Conservation (phyloP, 2,888 invertebrate species). For the Stenolophus ochropezus region DNA sequence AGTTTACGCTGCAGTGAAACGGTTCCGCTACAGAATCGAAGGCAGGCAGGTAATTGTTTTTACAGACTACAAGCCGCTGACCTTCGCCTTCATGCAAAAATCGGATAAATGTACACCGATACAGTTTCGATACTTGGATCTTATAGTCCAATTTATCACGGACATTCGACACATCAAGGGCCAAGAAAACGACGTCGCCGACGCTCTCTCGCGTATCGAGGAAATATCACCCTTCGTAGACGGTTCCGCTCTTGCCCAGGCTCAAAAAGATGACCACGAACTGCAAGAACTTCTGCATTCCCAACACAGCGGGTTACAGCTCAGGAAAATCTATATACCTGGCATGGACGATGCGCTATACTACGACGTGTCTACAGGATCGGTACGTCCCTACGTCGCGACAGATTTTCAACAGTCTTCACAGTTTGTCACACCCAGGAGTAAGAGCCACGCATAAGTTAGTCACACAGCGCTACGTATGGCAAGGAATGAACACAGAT, state of each 20-base stretch:
- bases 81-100: constrained; percentile 65
- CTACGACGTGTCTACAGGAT: constrained; percentile 24
- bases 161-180: constrained; percentile 66
- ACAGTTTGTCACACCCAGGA: constrained; percentile 63
- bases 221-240: constrained; percentile 56
- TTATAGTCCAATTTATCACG: constrained; percentile 67
- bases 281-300: too few species aligned
- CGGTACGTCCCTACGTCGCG: constrained; percentile 63
- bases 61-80: constrained; percentile 68
- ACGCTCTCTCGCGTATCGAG: constrained; percentile 66
- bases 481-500: constrained; percentile 64
- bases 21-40: constrained; percentile 68
- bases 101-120: constrained; percentile 66
- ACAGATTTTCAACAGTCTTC: constrained; percentile 61
- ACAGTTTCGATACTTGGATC: constrained; percentile 42
- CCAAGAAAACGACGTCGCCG: constrained; percentile 65
- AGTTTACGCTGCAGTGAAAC: constrained; percentile 66
- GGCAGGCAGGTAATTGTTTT: constrained; percentile 65
- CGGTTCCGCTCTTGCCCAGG: constrained; percentile 57
- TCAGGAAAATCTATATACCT: too few species aligned
- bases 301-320: neutral
- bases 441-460: constrained; percentile 53
- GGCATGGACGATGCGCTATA: constrained; percentile 61
- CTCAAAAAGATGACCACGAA: constrained; percentile 7
- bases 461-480: constrained; percentile 63